Evolutionary conservation across 1,140 invertebrate genomes (phyloP).

Genomic region (Nomia melanderi): DNA sequence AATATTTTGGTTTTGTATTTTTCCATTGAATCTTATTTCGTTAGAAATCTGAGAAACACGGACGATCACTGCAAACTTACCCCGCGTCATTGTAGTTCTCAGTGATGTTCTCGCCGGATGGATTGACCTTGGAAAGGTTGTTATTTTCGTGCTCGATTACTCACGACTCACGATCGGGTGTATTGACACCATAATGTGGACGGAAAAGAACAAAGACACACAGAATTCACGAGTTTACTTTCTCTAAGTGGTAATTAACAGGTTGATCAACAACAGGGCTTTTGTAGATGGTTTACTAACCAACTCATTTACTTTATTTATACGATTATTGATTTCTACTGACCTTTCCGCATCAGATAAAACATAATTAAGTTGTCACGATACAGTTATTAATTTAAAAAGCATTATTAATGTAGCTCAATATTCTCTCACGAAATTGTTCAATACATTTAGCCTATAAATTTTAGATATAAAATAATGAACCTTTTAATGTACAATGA

Average conservation of each 20-base stretch:
- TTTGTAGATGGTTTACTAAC: not conserved
- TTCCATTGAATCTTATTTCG: not conserved
- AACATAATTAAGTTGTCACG: not conserved
- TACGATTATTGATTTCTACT: not conserved
- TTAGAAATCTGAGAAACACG: not conserved
- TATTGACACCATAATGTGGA: not conserved
- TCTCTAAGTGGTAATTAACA: not conserved
- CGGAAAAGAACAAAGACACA: not conserved
- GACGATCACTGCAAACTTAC: not conserved
- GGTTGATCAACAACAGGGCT: not conserved
- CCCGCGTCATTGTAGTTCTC: not conserved
- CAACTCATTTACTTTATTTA: not conserved
- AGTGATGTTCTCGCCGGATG: not conserved
- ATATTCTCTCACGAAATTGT: no score
- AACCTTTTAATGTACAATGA: no score
- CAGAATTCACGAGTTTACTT: not conserved
- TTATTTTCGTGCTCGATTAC: conserved; percentile 1
- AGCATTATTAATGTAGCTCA: not conserved
- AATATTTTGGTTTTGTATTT: not conserved
- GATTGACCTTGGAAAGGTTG: not conserved
- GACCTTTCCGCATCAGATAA: not conserved
- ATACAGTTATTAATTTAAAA: not conserved
- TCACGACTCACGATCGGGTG: not conserved
- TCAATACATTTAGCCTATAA: no score
- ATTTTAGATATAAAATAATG: no score